phyloP scores from a whole-genome alignment of 2,113 vertebrate species.

The Nothocercus nigrocapillus region DNA sequence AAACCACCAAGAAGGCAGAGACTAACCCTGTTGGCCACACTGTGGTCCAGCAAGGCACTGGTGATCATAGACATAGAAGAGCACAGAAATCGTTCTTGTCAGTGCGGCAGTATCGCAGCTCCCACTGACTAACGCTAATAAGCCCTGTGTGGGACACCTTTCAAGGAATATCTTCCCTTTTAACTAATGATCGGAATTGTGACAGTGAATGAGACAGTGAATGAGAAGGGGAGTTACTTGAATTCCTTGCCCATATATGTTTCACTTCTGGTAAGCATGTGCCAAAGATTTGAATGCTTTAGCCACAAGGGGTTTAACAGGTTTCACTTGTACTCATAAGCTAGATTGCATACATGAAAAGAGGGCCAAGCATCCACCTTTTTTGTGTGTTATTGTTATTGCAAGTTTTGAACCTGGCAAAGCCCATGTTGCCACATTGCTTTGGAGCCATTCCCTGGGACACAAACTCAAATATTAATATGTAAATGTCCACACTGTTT shows the following conservation, averaged over 20 bases:
- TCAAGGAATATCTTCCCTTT: not conserved
- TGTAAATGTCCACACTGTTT: not conserved
- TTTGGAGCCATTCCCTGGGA: not conserved
- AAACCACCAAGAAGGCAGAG: not conserved
- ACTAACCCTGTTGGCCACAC: not conserved
- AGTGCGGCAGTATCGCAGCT: not conserved
- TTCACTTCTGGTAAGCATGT: not conserved
- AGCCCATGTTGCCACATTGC: not conserved
- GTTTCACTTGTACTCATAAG: constrained; percentile 42
- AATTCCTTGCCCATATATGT: constrained; percentile 34
- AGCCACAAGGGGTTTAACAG: constrained; percentile 45
- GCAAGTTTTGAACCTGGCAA: constrained; percentile 45
- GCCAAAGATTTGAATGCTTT: constrained; percentile 2
- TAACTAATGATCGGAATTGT: not conserved
- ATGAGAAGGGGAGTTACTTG: constrained; percentile 20
- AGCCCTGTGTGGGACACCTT: constrained; percentile 6
- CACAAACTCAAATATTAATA: not conserved
- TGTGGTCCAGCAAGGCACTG: not conserved
- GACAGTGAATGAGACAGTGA: not conserved
- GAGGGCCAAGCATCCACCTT: not conserved
- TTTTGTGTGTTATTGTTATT: constrained; percentile 50
- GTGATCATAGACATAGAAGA: not conserved
- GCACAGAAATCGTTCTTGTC: not conserved
- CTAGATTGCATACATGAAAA: constrained; percentile 17
- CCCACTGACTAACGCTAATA: not conserved